Conservation (phyloP, 2,888 invertebrate genomes). For the Fragum sueziense region DNA sequence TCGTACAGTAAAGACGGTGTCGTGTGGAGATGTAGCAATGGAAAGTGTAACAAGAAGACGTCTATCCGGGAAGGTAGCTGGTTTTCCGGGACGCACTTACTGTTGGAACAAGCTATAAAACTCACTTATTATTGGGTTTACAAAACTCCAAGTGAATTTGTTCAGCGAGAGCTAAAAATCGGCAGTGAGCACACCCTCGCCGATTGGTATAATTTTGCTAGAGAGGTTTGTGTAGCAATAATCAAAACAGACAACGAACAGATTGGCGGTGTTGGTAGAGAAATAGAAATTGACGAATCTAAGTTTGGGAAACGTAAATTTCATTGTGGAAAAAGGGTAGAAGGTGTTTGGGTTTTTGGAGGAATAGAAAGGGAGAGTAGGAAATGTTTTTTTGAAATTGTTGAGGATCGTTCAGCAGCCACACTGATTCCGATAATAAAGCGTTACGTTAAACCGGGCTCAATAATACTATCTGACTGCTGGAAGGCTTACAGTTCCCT, state of each 20-base stretch:
- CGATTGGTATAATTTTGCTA: conserved; percentile 42
- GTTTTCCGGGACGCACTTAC: conserved; percentile 19
- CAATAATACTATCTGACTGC: conserved; percentile 45
- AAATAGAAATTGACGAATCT: conserved; percentile 48
- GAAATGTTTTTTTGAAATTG: conserved; percentile 40
- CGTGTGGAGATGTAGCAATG: conserved; percentile 26
- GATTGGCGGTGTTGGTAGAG: conserved; percentile 41
- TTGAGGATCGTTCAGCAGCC: conserved; percentile 35
- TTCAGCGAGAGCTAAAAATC: neutral
- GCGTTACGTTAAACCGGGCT: conserved; percentile 40
- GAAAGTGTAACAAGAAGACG: conserved; percentile 20
- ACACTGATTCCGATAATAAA: conserved; percentile 46
- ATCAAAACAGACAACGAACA: conserved; percentile 16
- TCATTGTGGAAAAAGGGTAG: conserved; percentile 49
- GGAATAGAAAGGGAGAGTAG: conserved; percentile 38
- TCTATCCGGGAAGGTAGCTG: conserved; percentile 18
- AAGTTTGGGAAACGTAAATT: conserved; percentile 59
- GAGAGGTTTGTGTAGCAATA: conserved; percentile 35
- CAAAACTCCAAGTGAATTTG: neutral
- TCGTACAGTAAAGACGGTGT: conserved; percentile 10
- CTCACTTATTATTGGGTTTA: conserved; percentile 26
- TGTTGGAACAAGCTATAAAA: conserved; percentile 18
- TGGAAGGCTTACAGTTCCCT: conserved; percentile 44
- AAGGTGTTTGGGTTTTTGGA: conserved; percentile 49
- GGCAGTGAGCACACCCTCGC: conserved; percentile 28